Evolutionary conservation across 2,888 invertebrate species (phyloP), one percentile per base, ranked within the genome.

Genomic region (Hedya salicella): DNA sequence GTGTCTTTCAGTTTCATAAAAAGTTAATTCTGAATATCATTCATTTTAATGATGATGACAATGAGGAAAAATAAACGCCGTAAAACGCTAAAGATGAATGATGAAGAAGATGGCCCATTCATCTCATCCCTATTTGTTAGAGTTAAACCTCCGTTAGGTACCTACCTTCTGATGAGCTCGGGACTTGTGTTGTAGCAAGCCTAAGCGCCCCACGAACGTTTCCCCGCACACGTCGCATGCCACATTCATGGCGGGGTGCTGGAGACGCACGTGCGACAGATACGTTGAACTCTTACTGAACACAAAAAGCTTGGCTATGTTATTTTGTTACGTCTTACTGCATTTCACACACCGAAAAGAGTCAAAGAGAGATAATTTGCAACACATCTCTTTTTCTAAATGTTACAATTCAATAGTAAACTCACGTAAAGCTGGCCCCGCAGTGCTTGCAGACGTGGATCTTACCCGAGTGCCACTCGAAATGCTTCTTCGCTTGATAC

Each of bases 231-330:
- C 46, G 46, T 62, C 67, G 53, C 72, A 72, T 8, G 66, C 62
- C 59, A 53, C 56, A 36, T 69, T 57, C 19, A 60, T 66, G 40
- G 68, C 57, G 4, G 69, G 69, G 46, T 72, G 72, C 16, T 48
- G 66, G 4, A 69, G 67, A n/a, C 72, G 63, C 44, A 71, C 53
- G 66, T 72, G 72, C 16, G 72, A 69, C 30, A 71, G 39, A 14
- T 68, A 62, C 3, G 69, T 70, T 8, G 72, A 70, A 21, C 66
- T 62, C 46, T 72, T 69, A 3, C 71, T 72, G 48, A 5, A 40
- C 30, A 25, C 21, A 0, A n/a, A 21, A 25, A n/a, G 44, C 19
- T 8, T 19, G 17, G 9, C 25, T 1, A 25, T 25, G 3, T 25
- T 25, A 25, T 25, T n/a, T n/a, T n/a, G n/a, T n/a, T n/a, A n/a